A percentile compares a stretch with the other conserved stretches of the same genome.
phyloP scores from a whole-genome alignment of 2,797 vertebrate species.

The Crenichthys baileyi region DNA sequence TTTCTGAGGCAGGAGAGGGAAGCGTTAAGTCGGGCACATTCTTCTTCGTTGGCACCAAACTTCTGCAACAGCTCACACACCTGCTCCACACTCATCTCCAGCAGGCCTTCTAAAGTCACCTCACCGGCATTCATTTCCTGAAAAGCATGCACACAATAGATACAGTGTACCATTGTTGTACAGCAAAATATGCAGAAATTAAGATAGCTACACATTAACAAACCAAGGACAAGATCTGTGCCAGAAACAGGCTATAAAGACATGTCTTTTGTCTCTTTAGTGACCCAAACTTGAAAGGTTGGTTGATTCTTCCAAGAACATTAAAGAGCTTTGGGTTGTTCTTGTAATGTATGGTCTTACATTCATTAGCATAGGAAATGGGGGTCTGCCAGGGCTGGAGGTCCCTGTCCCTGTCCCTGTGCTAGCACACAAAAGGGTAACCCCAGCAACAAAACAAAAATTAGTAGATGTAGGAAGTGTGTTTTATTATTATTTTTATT shows the following conservation, averaged over 20 bases:
- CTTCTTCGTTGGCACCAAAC: conserved; percentile 92
- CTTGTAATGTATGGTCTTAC: too few species aligned
- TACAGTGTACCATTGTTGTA: too few species aligned
- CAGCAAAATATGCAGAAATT: neutral
- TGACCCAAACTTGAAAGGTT: neutral
- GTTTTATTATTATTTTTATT: too few species aligned
- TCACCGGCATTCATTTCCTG: conserved; percentile 90
- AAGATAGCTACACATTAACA: neutral
- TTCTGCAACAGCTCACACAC: conserved; percentile 92
- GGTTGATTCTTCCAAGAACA: neutral
- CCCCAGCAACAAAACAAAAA: too few species aligned
- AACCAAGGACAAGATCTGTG: neutral
- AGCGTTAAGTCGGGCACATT: conserved; percentile 94
- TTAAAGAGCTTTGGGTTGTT: neutral
- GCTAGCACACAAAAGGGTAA: too few species aligned
- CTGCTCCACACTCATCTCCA: conserved; percentile 93
- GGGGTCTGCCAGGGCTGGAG: too few species aligned
- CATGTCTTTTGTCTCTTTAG: neutral
- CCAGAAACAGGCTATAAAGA: neutral
- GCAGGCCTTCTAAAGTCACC: conserved; percentile 91
- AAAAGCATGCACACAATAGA: neutral
- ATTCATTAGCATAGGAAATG: too few species aligned
- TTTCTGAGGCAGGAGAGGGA: conserved; percentile 94
- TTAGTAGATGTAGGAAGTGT: too few species aligned
- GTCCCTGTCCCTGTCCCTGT: too few species aligned